phyloP scores from a whole-genome alignment of 2,113 vertebrate species.

The Poecilia latipinna region DNA sequence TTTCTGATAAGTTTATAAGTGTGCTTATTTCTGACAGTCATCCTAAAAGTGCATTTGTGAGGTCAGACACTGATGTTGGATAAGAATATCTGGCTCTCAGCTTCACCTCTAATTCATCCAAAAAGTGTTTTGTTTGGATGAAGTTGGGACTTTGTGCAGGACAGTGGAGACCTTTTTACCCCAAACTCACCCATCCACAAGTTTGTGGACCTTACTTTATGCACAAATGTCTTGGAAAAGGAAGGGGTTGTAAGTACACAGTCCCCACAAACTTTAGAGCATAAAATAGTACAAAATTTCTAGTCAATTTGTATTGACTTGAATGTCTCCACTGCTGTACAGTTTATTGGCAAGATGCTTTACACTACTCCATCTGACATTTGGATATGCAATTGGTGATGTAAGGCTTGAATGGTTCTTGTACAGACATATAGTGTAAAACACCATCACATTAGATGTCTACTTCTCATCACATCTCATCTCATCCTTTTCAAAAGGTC shows the following conservation, averaged over 20 bases:
- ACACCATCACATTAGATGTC: background rate
- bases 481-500: background rate
- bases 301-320: background rate
- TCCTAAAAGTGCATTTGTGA: background rate
- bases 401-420: background rate
- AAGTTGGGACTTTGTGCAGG: too few species aligned
- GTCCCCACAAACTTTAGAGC: background rate
- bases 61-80: background rate
- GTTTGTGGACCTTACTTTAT: background rate
- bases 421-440: too few species aligned
- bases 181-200: background rate
- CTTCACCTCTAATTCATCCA: background rate
- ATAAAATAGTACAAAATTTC: background rate
- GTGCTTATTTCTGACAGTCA: background rate
- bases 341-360: too few species aligned
- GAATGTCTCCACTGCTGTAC: too few species aligned
- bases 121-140: background rate
- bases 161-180: background rate
- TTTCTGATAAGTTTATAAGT: background rate
- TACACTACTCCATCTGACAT: background rate
- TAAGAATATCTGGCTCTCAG: background rate
- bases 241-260: too few species aligned
- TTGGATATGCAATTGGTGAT: background rate
- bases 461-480: background rate
- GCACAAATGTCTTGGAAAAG: background rate